Percentiles rank a stretch among this genome's conserved stretches.
Evolutionary conservation across 2,113 vertebrate species (phyloP).

Genomic region (Phalacrocorax carbo): DNA sequence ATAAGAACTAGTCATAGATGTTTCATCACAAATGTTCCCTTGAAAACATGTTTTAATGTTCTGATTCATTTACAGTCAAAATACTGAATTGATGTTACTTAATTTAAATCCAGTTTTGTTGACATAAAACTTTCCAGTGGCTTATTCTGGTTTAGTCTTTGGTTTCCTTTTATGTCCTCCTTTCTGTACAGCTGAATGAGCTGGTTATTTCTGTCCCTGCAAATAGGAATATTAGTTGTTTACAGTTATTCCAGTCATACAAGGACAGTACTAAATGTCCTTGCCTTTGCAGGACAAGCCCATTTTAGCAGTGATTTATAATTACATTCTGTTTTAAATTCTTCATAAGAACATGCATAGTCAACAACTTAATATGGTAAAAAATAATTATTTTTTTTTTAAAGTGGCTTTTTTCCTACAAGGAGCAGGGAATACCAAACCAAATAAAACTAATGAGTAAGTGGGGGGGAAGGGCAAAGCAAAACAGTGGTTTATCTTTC

Average conservation of each 20-base stretch:
- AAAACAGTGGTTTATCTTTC: slow-evolving; percentile 60
- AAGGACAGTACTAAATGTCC: slow-evolving; percentile 42
- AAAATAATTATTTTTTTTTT: not conserved
- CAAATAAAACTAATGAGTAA: slow-evolving; percentile 4
- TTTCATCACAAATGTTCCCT: slow-evolving; percentile 30
- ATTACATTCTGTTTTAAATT: slow-evolving; percentile 31
- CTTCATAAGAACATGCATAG: not conserved
- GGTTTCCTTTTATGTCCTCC: slow-evolving; percentile 66
- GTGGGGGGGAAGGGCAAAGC: not conserved
- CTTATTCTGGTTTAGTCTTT: slow-evolving; percentile 54
- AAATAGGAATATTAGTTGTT: slow-evolving; percentile 62
- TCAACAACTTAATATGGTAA: not conserved
- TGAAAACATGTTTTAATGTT: slow-evolving; percentile 30
- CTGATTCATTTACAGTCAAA: slow-evolving; percentile 47
- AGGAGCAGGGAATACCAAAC: not conserved
- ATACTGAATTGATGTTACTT: slow-evolving; percentile 44
- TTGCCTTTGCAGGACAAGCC: slow-evolving; percentile 21
- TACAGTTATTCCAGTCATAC: slow-evolving; percentile 44
- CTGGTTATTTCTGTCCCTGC: slow-evolving; percentile 44
- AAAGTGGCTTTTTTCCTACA: not conserved
- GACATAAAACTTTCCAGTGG: slow-evolving; percentile 58
- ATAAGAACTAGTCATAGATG: not conserved
- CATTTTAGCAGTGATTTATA: slow-evolving; percentile 38
- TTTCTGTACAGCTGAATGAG: slow-evolving; percentile 44
- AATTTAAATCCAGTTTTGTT: slow-evolving; percentile 50